A percentile compares a stretch with the other conserved stretches of the same genome.
These are phyloP conservation scores for Theocolax elegans DNA, from an alignment of 1,140 invertebrate genomes.

Conservation along the genomic window DNA sequence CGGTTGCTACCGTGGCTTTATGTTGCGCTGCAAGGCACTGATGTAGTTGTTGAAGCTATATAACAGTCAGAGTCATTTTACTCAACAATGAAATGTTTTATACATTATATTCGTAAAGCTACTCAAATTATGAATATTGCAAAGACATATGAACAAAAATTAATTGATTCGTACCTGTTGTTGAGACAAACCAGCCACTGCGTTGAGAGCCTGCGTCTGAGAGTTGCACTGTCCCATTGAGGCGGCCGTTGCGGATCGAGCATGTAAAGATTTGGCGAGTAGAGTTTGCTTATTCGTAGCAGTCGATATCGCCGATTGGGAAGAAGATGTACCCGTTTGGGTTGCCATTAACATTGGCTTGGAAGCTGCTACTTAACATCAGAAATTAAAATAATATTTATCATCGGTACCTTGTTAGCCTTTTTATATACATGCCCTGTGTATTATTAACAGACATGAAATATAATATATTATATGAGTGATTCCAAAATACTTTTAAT, in stretches of 20 bases:
- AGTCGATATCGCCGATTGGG: conserved; percentile 52
- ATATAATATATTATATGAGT: no score
- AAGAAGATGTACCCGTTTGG: conserved; percentile 61
- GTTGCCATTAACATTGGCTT: conserved; percentile 65
- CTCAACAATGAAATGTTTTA: neutral
- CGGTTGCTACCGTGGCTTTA: conserved; percentile 59
- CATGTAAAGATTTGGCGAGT: conserved; percentile 64
- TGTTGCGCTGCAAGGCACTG: conserved; percentile 64
- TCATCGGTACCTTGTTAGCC: neutral
- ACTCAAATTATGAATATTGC: neutral
- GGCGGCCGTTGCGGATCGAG: conserved; percentile 57
- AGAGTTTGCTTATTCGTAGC: conserved; percentile 65
- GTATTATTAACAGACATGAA: no score
- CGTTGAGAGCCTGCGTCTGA: conserved; percentile 59
- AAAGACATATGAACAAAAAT: neutral
- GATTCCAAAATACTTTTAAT: no score
- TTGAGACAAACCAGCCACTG: conserved; percentile 61
- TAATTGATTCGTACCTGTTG: conserved; percentile 58
- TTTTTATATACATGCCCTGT: no score
- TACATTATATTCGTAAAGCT: neutral
- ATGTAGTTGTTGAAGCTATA: conserved; percentile 65
- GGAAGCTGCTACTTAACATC: conserved; percentile 55
- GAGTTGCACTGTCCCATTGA: conserved; percentile 61
- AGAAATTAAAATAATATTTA: neutral
- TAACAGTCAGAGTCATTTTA: no score